Base-by-base conservation (phyloP, 2,113 vertebrate species). In the Dipodomys merriami region DNA sequence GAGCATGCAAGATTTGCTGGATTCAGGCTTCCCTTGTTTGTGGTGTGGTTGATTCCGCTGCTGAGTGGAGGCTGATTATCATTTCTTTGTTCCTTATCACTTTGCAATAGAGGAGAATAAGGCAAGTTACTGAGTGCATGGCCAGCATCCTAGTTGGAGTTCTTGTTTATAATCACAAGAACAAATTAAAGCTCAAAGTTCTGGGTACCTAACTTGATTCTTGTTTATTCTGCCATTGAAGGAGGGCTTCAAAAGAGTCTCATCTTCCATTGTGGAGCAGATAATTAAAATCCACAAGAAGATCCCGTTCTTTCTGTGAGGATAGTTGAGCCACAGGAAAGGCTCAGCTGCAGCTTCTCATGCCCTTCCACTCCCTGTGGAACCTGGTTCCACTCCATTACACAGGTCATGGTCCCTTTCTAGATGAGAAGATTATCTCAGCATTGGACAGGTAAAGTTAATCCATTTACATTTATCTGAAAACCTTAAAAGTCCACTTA, bases 1-100 rank as follows among this genome's bases (percentile, higher is more conserved):
- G 87, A 73, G 62, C 30, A 5, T n/a, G 46, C 57, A 53, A 73
- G 81, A 29, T 77, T 91, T 71, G 39, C 74, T 72, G 23, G 62
- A 69, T 64, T 30, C 10, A 64, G 74, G 74, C 69, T 39, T 19
- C 11, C 81, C 64, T 81, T 62, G n/a, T 87, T 86, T 95, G 92
- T 88, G 89, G 65, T 35, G 30, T 15, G 16, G 57, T 79, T 95
- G 92, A 73, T 95, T 95, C 83, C 39, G 89, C 65, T 69, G 46
- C 62, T 64, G 79, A n/a, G 49, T 90, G 44, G 72, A 78, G 64
- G 64, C 60, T 85, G 81, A 83, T 95, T 65, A 30, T 94, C 85
- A 83, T 68, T 93, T 84, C 35, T 62, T 87, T 49, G 10, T 53
- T 79, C 62, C 19, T 68, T 30, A 27, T 68, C 30, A 39, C 44